A percentile compares a stretch with the other conserved stretches of the same genome.
Conservation (phyloP, 1,140 invertebrate genomes). For the Xylocopa sonorina region DNA sequence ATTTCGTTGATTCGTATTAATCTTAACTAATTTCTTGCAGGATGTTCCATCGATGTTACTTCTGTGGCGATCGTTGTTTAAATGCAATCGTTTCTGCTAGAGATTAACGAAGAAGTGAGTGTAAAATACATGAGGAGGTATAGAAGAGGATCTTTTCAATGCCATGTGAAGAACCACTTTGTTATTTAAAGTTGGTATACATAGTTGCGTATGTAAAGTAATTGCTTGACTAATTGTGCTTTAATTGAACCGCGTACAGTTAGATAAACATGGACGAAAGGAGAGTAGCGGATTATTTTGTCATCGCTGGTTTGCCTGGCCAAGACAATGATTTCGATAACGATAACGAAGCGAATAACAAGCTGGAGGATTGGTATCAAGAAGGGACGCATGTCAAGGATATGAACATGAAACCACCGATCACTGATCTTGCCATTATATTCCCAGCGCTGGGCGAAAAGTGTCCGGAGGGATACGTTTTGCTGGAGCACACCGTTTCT, state of each 20-base stretch:
- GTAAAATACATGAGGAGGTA: conserved; percentile 15
- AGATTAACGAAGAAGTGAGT: conserved; percentile 10
- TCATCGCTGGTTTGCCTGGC: conserved; percentile 96
- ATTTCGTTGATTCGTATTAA: not conserved
- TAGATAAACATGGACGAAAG: conserved; percentile 87
- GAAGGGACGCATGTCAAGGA: conserved; percentile 91
- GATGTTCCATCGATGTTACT: conserved; percentile 28
- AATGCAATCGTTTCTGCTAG: not conserved
- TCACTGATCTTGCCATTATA: conserved; percentile 96
- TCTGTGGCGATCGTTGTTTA: conserved; percentile 7
- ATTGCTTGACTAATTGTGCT: too few species aligned
- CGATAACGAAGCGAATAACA: conserved; percentile 81
- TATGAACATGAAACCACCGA: conserved; percentile 90
- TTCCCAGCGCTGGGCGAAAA: conserved; percentile 94
- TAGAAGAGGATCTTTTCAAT: conserved; percentile 30
- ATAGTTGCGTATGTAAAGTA: not conserved
- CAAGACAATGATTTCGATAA: conserved; percentile 79
- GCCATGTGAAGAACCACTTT: conserved; percentile 34
- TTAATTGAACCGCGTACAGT: too few species aligned
- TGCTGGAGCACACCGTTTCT: conserved; percentile 93
- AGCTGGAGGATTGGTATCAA: conserved; percentile 88
- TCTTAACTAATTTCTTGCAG: conserved; percentile 21
- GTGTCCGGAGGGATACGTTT: conserved; percentile 90
- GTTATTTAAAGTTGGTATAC: conserved; percentile 31
- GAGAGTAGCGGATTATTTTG: conserved; percentile 96